Evolutionary conservation across 2,888 invertebrate species (phyloP).

Genomic region (Gryllus longicercus): DNA sequence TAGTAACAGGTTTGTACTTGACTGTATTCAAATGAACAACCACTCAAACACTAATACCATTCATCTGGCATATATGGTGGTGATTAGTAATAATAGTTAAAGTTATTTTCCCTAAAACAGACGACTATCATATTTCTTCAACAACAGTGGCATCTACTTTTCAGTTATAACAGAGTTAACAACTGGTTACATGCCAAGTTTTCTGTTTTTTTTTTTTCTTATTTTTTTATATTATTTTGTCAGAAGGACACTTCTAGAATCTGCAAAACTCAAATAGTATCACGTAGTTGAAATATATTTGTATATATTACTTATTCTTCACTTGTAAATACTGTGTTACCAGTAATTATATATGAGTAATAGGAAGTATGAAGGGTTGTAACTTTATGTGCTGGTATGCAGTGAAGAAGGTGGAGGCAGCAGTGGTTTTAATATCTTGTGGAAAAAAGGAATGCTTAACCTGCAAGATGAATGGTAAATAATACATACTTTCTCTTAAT

Average conservation of each 20-base stretch:
- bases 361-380: not conserved
- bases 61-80: constrained; percentile 31
- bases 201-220: constrained; percentile 27
- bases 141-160: constrained; percentile 35
- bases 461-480: no score
- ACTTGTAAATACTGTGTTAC: not conserved
- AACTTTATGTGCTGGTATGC: not conserved
- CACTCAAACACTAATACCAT: constrained; percentile 33
- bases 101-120: constrained; percentile 34
- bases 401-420: constrained; percentile 2
- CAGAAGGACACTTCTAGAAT: constrained; percentile 38
- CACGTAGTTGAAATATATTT: constrained; percentile 30
- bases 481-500: no score
- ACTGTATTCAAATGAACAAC: constrained; percentile 35
- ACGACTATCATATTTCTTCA: constrained; percentile 33
- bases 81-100: constrained; percentile 33
- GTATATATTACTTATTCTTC: not conserved
- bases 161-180: constrained; percentile 29
- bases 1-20: constrained; percentile 39
- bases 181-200: constrained; percentile 33
- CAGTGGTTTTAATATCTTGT: not conserved
- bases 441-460: no score
- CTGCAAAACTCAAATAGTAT: constrained; percentile 34
- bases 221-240: constrained; percentile 28
- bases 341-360: constrained; percentile 2